phyloP scores from a whole-genome alignment of 1,140 invertebrate genomes.

The Gryllus bimaculatus region DNA sequence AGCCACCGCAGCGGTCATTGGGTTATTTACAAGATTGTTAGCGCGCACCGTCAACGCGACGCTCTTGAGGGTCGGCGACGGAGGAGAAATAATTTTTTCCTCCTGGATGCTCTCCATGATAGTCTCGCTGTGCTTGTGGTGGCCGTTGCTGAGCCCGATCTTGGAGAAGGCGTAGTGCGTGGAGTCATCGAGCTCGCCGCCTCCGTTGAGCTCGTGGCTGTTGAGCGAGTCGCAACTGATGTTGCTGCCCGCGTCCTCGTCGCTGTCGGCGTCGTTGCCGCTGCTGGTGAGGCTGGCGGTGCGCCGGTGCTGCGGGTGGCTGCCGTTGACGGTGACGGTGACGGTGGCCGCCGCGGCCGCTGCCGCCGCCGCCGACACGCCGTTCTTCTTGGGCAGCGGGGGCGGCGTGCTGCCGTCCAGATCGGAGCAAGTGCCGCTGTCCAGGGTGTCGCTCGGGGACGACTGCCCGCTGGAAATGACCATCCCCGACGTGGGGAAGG shows the following conservation, averaged over 20 bases:
- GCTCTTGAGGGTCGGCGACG: neutral
- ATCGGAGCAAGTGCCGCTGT: slow-evolving; percentile 75
- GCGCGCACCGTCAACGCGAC: neutral
- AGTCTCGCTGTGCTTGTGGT: neutral
- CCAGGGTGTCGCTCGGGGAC: slow-evolving; percentile 64
- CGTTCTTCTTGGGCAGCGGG: slow-evolving; percentile 55
- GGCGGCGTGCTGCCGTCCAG: slow-evolving; percentile 58
- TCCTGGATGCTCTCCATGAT: neutral
- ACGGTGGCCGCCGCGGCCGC: slow-evolving; percentile 30
- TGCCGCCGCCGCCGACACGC: slow-evolving; percentile 22
- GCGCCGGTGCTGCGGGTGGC: slow-evolving; percentile 35
- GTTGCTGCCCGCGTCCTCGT: slow-evolving; percentile 51
- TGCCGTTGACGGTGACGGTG: slow-evolving; percentile 35
- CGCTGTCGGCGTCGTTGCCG: slow-evolving; percentile 48
- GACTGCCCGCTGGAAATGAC: slow-evolving; percentile 53
- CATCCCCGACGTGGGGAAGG: slow-evolving; percentile 35
- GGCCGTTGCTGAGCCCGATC: neutral
- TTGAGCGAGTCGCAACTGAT: slow-evolving; percentile 63
- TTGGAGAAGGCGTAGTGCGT: neutral
- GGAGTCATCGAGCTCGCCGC: slow-evolving; percentile 6
- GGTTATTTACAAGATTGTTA: neutral
- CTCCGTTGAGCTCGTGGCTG: slow-evolving; percentile 35
- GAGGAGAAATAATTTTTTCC: neutral
- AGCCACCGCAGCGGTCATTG: neutral
- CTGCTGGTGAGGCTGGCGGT: slow-evolving; percentile 44